Conservation (phyloP, 2,113 vertebrate species). For the Turdus rufiventris region DNA sequence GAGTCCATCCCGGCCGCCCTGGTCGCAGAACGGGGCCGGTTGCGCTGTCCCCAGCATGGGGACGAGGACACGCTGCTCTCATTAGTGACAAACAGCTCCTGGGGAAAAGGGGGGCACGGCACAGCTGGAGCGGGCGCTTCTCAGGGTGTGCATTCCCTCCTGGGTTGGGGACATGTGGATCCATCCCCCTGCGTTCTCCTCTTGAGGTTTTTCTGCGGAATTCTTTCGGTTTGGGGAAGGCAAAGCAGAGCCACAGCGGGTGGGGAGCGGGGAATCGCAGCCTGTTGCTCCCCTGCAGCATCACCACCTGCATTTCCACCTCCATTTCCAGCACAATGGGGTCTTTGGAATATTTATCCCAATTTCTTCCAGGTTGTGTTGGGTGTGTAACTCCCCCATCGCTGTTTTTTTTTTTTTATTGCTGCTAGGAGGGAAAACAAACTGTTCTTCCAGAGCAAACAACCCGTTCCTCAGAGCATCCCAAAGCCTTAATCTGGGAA, state of each 20-base stretch:
- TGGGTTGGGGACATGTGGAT: background rate
- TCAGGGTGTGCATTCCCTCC: background rate
- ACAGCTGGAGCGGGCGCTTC: rapidly evolving
- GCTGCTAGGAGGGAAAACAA: rapidly evolving
- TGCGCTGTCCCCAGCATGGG: background rate
- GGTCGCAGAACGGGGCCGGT: background rate
- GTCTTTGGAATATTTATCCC: background rate
- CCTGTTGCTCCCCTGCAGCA: background rate
- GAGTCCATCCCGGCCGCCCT: background rate
- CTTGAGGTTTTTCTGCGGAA: rapidly evolving
- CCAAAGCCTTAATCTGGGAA: background rate
- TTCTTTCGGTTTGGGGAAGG: rapidly evolving
- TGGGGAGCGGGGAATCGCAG: rapidly evolving
- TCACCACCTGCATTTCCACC: no score
- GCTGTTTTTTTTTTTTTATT: background rate
- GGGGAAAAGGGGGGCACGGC: background rate
- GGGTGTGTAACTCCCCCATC: rapidly evolving
- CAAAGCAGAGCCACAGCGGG: rapidly evolving
- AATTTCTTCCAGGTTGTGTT: rapidly evolving
- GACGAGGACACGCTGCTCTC: background rate
- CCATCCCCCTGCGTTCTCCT: rapidly evolving
- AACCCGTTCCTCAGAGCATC: background rate
- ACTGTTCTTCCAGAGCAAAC: background rate
- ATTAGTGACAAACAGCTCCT: background rate
- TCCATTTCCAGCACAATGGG: rapidly evolving